A percentile compares a stretch with the other conserved stretches of the same genome.
phyloP scores from a whole-genome alignment of 2,888 invertebrate genomes.

The Limenitis camilla region DNA sequence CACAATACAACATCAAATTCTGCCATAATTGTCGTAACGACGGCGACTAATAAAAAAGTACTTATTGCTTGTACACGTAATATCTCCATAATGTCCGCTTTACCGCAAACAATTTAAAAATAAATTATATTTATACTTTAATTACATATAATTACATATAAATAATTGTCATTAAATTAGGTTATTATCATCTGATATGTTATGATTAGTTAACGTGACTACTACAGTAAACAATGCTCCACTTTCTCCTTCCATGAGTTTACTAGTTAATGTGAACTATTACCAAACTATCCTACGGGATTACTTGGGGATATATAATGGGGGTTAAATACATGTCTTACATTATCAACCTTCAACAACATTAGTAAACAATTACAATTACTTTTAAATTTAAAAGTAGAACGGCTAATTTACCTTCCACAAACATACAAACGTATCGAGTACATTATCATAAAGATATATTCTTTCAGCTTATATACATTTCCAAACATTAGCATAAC shows the following conservation, averaged over 20 bases:
- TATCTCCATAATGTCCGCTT: slow-evolving; percentile 55
- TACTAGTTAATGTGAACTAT: slow-evolving; percentile 1
- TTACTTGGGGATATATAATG: slow-evolving; percentile 43
- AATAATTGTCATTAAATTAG: slow-evolving; percentile 37
- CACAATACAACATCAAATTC: slow-evolving; percentile 67
- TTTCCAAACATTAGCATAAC: slow-evolving; percentile 19
- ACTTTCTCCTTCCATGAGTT: slow-evolving; percentile 1
- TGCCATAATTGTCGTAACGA: slow-evolving; percentile 52
- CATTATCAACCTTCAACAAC: slow-evolving; percentile 63
- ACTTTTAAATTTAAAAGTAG: slow-evolving; percentile 20
- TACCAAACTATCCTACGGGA: slow-evolving; percentile 41
- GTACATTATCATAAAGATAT: slow-evolving; percentile 10
- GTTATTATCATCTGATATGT: slow-evolving; percentile 60
- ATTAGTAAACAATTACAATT: slow-evolving; percentile 43
- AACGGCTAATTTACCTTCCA: background rate
- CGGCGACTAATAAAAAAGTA: slow-evolving; percentile 64
- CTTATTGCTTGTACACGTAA: slow-evolving; percentile 75
- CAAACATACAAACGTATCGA: slow-evolving; percentile 1
- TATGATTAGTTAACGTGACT: slow-evolving; percentile 28
- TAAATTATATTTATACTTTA: slow-evolving; percentile 37
- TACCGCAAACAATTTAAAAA: slow-evolving; percentile 65
- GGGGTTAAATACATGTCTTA: slow-evolving; percentile 62
- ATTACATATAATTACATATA: slow-evolving; percentile 31
- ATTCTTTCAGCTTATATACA: slow-evolving; percentile 16
- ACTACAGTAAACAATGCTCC: background rate